Conservation (phyloP, 2,113 vertebrate species). For the Cololabis saira region DNA sequence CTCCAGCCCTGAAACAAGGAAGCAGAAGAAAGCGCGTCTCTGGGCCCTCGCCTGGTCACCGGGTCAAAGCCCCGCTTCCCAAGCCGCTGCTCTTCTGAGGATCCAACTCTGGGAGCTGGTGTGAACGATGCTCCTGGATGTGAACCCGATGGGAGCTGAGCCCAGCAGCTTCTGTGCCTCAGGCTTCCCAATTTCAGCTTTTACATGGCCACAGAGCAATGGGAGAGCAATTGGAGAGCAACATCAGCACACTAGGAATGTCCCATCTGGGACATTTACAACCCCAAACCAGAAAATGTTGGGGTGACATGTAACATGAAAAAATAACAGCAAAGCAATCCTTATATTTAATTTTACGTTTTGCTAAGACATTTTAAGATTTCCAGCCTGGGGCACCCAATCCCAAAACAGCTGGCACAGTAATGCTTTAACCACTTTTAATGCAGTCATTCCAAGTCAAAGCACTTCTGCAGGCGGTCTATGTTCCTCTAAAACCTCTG, state of each 20-base stretch:
- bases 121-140: conserved; percentile 53
- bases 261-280: no score
- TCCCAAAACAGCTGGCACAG: no score
- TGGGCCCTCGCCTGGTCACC: conserved; percentile 37
- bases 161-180: conserved; percentile 12
- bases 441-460: no score
- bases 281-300: no score
- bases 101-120: conserved; percentile 35
- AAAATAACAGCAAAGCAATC: no score
- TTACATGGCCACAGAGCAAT: conserved; percentile 13
- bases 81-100: conserved; percentile 51
- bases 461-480: no score
- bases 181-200: conserved; percentile 18
- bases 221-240: conserved; percentile 4
- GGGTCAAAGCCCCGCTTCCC: conserved; percentile 51
- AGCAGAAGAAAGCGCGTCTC: conserved; percentile 5
- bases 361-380: no score
- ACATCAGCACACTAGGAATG: background rate
- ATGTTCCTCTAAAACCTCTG: no score
- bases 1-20: background rate
- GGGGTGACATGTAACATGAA: no score
- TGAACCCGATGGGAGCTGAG: conserved; percentile 55
- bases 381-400: no score
- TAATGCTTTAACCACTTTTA: no score
- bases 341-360: no score